phyloP scores from a whole-genome alignment of 1,140 invertebrate genomes.

The Aphaenogaster floridana region DNA sequence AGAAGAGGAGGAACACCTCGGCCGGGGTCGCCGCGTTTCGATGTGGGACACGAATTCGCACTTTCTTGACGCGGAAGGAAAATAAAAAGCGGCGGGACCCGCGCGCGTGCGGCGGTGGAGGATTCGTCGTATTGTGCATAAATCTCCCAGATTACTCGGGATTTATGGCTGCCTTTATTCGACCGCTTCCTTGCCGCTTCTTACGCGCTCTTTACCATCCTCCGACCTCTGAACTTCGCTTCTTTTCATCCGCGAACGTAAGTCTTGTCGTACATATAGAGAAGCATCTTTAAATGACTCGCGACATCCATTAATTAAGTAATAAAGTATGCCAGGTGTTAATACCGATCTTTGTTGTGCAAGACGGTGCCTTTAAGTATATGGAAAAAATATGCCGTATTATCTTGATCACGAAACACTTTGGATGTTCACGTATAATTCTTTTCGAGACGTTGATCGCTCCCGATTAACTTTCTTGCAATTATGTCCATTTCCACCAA shows the following conservation, averaged over 20 bases:
- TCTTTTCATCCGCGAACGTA: conserved; percentile 30
- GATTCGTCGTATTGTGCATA: conserved; percentile 45
- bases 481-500: no score
- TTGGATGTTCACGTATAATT: not conserved
- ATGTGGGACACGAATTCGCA: conserved; percentile 46
- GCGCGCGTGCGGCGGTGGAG: not conserved
- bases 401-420: not conserved
- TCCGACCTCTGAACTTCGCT: not conserved
- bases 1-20: not conserved
- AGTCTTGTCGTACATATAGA: not conserved
- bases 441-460: not conserved
- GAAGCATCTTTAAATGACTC: conserved; percentile 2
- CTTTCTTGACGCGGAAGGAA: conserved; percentile 16
- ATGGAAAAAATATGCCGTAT: not conserved
- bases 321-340: not conserved
- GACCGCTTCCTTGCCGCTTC: not conserved
- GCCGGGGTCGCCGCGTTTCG: not conserved
- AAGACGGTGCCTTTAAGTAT: not conserved
- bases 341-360: not conserved
- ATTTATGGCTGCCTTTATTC: conserved; percentile 33
- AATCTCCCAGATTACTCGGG: conserved; percentile 52
- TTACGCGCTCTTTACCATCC: not conserved
- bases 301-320: not conserved
- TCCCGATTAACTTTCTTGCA: not conserved
- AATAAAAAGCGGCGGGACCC: conserved; percentile 3